phyloP scores from a whole-genome alignment of 2,888 invertebrate genomes.

The Leucophora obtusa region DNA sequence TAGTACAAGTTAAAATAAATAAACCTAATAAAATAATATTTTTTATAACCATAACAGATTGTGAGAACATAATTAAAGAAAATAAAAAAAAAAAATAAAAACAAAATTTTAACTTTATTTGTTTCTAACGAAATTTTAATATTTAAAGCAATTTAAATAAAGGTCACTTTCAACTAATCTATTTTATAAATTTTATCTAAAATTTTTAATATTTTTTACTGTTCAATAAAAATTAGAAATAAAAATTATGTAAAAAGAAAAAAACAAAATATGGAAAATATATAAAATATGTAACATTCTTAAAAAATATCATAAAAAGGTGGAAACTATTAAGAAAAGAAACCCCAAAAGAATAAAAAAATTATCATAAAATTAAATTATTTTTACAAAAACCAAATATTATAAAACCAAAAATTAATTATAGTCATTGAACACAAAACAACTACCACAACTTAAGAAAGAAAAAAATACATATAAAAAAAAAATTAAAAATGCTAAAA shows the following conservation, averaged over 20 bases:
- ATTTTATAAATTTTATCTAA: not conserved
- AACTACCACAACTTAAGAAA: conserved; percentile 8
- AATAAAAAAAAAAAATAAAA: not conserved
- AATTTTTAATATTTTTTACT: not conserved
- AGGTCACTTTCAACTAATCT: conserved; percentile 11
- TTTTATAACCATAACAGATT: conserved; percentile 43
- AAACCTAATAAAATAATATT: conserved; percentile 3
- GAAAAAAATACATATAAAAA: conserved; percentile 18
- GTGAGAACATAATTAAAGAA: conserved; percentile 33
- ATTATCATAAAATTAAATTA: conserved; percentile 3
- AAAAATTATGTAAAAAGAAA: conserved; percentile 3
- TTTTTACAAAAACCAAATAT: conserved; percentile 48
- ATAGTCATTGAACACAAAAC: conserved; percentile 34
- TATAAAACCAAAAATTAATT: conserved; percentile 54
- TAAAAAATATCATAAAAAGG: conserved; percentile 12
- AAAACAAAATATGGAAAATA: conserved; percentile 1
- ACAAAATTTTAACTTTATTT: not conserved
- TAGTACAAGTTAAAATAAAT: not conserved
- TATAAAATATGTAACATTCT: not conserved
- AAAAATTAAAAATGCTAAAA: conserved; percentile 84
- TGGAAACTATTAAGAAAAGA: not conserved
- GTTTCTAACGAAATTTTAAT: conserved; percentile 3
- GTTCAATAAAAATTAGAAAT: not conserved
- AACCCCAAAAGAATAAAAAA: not conserved
- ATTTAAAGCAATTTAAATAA: conserved; percentile 13